Conservation (phyloP, 2,113 vertebrate genomes). For the Nothobranchius kuhntae region DNA sequence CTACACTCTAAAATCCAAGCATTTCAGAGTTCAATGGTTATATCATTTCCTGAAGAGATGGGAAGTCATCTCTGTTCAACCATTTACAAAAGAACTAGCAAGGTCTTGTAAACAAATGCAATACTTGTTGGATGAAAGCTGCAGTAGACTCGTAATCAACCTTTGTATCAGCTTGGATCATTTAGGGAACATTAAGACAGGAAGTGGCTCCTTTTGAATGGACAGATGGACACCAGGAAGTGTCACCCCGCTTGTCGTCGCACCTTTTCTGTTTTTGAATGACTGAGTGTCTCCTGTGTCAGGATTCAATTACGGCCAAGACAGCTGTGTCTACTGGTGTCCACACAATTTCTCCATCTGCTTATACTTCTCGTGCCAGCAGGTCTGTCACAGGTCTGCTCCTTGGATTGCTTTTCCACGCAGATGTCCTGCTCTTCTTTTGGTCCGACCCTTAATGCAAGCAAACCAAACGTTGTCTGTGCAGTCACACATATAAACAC, state of each 20-base stretch:
- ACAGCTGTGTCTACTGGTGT: constrained; percentile 33
- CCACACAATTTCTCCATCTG: constrained; percentile 29
- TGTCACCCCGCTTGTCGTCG: constrained; percentile 27
- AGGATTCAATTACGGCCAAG: constrained; percentile 38
- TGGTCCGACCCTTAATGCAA: constrained; percentile 2
- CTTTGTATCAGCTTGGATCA: constrained; percentile 1
- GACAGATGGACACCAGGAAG: constrained; percentile 33
- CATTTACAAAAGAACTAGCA: too few relatives aligned
- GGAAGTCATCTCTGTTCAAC: too few relatives aligned
- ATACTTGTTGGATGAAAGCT: background rate
- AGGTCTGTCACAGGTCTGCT: constrained; percentile 5
- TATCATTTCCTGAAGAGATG: too few relatives aligned
- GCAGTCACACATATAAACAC: constrained; percentile 12
- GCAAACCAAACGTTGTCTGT: background rate
- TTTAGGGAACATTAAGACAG: constrained; percentile 8
- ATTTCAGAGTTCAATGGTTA: too few relatives aligned
- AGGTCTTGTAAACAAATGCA: too few relatives aligned
- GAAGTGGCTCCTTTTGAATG: constrained; percentile 15
- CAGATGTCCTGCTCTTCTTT: constrained; percentile 30
- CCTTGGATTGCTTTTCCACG: constrained; percentile 13
- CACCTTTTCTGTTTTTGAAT: constrained; percentile 31
- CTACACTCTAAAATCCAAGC: too few relatives aligned
- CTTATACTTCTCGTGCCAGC: constrained; percentile 20
- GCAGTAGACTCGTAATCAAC: background rate
- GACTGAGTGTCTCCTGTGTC: constrained; percentile 32